Evolutionary conservation across 2,888 invertebrate species (phyloP).

Genomic region (Leucoma salicis): DNA sequence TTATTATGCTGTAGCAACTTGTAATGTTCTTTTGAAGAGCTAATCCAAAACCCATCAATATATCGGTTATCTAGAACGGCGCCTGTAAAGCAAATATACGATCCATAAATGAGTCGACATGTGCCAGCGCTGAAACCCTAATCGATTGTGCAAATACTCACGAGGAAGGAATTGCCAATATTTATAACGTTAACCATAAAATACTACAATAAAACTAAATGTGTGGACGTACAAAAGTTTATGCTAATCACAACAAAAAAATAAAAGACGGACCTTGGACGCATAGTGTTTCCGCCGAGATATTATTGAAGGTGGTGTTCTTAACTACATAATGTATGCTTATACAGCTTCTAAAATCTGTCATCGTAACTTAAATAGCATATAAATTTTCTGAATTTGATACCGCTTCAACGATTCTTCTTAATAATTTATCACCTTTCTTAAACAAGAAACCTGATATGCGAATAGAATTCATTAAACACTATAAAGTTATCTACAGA

Average conservation of each 20-base stretch:
- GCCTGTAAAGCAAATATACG: constrained; percentile 67
- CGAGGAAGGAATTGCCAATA: constrained; percentile 59
- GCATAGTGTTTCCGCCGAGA: constrained; percentile 32
- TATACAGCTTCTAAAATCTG: constrained; percentile 34
- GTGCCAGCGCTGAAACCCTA: constrained; percentile 52
- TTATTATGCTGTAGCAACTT: constrained; percentile 45
- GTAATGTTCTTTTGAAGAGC: constrained; percentile 43
- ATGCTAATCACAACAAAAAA: constrained; percentile 64
- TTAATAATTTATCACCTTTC: constrained; percentile 35
- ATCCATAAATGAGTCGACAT: constrained; percentile 67
- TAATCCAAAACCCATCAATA: constrained; percentile 69
- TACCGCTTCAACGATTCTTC: constrained; percentile 26
- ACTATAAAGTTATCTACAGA: constrained; percentile 17
- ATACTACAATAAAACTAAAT: constrained; percentile 63
- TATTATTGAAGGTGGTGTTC: constrained; percentile 34
- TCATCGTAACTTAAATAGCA: constrained; percentile 31
- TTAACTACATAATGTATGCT: constrained; percentile 26
- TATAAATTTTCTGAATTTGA: constrained; percentile 31
- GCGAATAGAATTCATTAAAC: constrained; percentile 30
- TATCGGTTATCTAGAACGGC: constrained; percentile 64
- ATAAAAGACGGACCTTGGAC: constrained; percentile 52
- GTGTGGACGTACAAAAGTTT: constrained; percentile 54
- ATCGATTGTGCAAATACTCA: constrained; percentile 50
- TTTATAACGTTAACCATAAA: constrained; percentile 60
- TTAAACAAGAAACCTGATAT: constrained; percentile 32